Base-by-base conservation (phyloP, 2,113 vertebrate genomes). In the Mesembrinibis cayennensis region DNA sequence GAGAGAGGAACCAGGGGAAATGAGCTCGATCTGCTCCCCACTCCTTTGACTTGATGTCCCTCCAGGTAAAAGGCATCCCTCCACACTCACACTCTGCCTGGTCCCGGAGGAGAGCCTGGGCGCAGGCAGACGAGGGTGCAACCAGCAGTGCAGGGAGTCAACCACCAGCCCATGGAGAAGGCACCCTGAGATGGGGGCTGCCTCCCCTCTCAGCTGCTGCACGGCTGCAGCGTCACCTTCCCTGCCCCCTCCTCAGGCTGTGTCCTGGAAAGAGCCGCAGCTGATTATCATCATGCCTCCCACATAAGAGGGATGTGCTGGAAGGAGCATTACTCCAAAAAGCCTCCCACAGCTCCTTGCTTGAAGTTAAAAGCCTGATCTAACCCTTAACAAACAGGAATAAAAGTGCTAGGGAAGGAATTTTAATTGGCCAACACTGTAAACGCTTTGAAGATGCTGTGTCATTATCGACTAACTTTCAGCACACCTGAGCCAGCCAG, bases 391-490 rank as follows among this genome's bases (percentile, higher is more conserved):
- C 62, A 96, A 95, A 96, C 89, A 90, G 9, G 66, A 95, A 93
- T 91, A 96, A 89, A 95, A 95, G 49, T 87, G 66, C 67, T 66
- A 52, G 80, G 58, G 59, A 95, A 95, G 74, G 97, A 95, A 97
- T 97, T 97, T 96, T 96, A 97, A 95, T 95, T 97, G 93, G 89
- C 66, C 50, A 38, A 30, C 74, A 11, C 62, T 47, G 67, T 56
- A 85, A 96, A 65, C 0, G 22, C 94, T 97, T 97, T 96, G 97
- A 95, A 97, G 94, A 34, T 95, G 94, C 95, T 97, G 94, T 89
- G 94, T 97, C 96, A 97, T 95, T 97, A 95, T 82, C 95, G 95
- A 95, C 92, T 95, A 65, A 69, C 61, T 95, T 87, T 95, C 87
- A 82, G 83, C 87, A 66, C 87, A 96, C 95, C 95, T 89, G 93